Conservation (phyloP, 2,888 invertebrate genomes). For the Aporophyla nigra region DNA sequence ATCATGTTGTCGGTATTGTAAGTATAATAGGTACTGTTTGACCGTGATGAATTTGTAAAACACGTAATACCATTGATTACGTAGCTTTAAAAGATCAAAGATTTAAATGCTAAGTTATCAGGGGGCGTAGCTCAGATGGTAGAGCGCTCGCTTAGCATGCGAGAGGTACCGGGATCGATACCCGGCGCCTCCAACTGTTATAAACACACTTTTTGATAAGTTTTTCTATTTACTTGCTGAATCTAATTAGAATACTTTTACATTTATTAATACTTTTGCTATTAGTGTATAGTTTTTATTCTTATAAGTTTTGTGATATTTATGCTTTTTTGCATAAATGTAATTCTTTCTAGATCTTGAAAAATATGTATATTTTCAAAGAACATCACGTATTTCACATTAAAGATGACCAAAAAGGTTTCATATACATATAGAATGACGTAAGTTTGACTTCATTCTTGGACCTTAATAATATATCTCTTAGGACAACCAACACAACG, state of each 20-base stretch:
- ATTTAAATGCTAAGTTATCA: constrained; percentile 7
- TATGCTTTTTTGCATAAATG: background rate
- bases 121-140: constrained; percentile 88
- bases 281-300: background rate
- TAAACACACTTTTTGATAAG: background rate
- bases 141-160: constrained; percentile 89
- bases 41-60: constrained; percentile 4
- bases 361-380: background rate
- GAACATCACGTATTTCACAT: background rate
- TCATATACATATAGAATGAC: no score
- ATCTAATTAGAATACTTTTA: background rate
- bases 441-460: background rate
- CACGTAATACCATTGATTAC: background rate
- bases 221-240: background rate
- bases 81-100: background rate
- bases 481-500: no score
- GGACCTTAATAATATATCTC: background rate
- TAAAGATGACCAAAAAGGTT: background rate
- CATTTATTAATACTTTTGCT: background rate
- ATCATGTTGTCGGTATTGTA: background rate
- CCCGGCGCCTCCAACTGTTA: constrained; percentile 74
- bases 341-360: background rate
- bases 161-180: constrained; percentile 91
- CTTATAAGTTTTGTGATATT: background rate
- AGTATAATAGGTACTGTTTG: background rate